A percentile compares a stretch with the other conserved stretches of the same genome.
Evolutionary conservation across 2,113 vertebrate species (phyloP).

Genomic region (Pygoscelis adeliae): DNA sequence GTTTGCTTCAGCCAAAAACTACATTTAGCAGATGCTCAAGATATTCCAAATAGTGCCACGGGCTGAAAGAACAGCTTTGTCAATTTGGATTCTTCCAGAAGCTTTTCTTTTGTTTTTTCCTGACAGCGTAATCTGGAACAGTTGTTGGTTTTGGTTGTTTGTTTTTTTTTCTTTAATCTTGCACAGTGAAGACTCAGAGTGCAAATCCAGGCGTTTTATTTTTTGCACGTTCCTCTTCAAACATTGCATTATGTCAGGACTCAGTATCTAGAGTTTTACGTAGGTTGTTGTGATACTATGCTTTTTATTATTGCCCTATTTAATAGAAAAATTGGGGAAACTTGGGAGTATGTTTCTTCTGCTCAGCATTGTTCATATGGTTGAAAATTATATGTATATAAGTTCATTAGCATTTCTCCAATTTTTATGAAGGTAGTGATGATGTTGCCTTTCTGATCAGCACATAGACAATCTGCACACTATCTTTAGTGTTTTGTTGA

Average conservation of each 20-base stretch:
- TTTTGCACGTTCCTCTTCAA: slow-evolving; percentile 35
- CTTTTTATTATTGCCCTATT: slow-evolving; percentile 73
- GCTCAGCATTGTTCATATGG: not conserved
- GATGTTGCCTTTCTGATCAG: slow-evolving; percentile 30
- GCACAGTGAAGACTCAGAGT: slow-evolving; percentile 24
- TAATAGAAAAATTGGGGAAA: slow-evolving; percentile 19
- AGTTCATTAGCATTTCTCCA: not conserved
- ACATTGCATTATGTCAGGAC: not conserved
- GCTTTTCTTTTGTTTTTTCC: not conserved
- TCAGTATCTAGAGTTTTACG: not conserved
- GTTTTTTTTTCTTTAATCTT: not conserved
- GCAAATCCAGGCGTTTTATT: slow-evolving; percentile 25
- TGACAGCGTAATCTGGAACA: slow-evolving; percentile 26
- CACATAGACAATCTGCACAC: slow-evolving; percentile 53
- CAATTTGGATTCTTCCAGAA: not conserved
- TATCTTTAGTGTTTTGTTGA: not conserved
- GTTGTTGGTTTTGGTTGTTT: not conserved
- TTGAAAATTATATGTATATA: not conserved
- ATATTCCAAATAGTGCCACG: slow-evolving; percentile 84
- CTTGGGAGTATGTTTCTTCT: slow-evolving; percentile 16
- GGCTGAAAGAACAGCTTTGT: slow-evolving; percentile 68
- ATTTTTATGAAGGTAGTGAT: not conserved
- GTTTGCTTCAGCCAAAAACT: slow-evolving; percentile 88
- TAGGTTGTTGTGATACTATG: slow-evolving; percentile 1
- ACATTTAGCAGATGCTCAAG: slow-evolving; percentile 92